Percentiles rank a stretch among this genome's conserved stretches.
These are phyloP conservation scores for Amphiprion percula DNA, from an alignment of 2,113 vertebrate genomes.

Conservation along the genomic window DNA sequence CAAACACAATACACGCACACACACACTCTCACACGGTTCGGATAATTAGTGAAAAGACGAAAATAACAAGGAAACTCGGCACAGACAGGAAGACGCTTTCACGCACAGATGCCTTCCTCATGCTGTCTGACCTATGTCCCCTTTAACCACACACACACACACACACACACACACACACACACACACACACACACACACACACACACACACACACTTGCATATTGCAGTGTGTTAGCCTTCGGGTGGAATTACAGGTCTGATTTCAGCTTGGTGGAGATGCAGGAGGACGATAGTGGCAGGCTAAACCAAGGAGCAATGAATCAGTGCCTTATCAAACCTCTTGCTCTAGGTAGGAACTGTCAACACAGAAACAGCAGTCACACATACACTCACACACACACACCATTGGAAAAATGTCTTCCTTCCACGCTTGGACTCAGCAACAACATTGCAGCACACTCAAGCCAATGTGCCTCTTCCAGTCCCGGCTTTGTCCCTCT, in stretches of 20 bases:
- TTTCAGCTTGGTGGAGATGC: slow-evolving; percentile 61
- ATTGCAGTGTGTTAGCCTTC: slow-evolving; percentile 28
- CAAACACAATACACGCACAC: slow-evolving; percentile 12
- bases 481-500: slow-evolving; percentile 29
- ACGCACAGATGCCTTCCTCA: slow-evolving; percentile 17
- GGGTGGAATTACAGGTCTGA: slow-evolving; percentile 63
- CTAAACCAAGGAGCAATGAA: slow-evolving; percentile 71
- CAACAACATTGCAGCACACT: slow-evolving; percentile 35
- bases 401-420: slow-evolving; percentile 26
- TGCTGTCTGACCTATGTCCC: slow-evolving; percentile 25
- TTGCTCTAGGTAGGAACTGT: slow-evolving; percentile 67
- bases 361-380: slow-evolving; percentile 44
- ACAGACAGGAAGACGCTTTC: slow-evolving; percentile 16
- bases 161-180: slow-evolving; percentile 32
- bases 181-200: slow-evolving; percentile 36
- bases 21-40: neutral
- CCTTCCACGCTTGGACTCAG: slow-evolving; percentile 27
- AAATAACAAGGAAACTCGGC: slow-evolving; percentile 20
- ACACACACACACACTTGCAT: slow-evolving; percentile 28
- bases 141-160: slow-evolving; percentile 31
- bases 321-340: slow-evolving; percentile 72
- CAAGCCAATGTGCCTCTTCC: slow-evolving; percentile 25
- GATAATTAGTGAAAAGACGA: slow-evolving; percentile 40
- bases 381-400: slow-evolving; percentile 8
- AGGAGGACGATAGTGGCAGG: slow-evolving; percentile 60